These are phyloP conservation scores for Antheraea yamamai DNA, from an alignment of 2,888 invertebrate species.

Conservation along the genomic window DNA sequence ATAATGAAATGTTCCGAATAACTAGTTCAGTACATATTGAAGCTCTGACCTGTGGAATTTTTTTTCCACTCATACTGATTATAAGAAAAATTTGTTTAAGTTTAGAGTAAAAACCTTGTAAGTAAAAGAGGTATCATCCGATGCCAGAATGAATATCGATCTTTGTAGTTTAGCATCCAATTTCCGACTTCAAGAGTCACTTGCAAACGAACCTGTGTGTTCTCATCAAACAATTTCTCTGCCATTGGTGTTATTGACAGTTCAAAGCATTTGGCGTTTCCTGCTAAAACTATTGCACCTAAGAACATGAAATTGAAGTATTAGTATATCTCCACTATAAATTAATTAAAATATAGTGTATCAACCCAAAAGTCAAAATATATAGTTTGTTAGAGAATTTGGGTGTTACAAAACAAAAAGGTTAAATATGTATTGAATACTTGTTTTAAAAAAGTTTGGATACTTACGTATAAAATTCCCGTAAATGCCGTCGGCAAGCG, in stretches of 20 bases:
- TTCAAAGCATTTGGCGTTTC: constrained; percentile 87
- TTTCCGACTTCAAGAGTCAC: constrained; percentile 89
- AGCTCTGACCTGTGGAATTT: neutral
- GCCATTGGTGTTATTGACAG: constrained; percentile 90
- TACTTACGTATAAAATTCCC: no score
- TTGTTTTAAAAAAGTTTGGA: no score
- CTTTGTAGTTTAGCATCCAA: constrained; percentile 89
- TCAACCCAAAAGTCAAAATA: no score
- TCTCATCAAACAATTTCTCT: constrained; percentile 93
- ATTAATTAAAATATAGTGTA: no score
- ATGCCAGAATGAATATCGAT: constrained; percentile 95
- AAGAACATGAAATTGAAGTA: constrained; percentile 24
- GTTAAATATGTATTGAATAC: no score
- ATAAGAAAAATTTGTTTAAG: no score
- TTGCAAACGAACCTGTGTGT: constrained; percentile 88
- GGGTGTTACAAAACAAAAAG: no score
- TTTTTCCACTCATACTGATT: neutral
- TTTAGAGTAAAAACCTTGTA: constrained; percentile 83
- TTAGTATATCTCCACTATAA: neutral
- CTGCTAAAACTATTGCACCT: constrained; percentile 85
- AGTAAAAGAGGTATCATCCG: constrained; percentile 92
- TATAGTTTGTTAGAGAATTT: no score
- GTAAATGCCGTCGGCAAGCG: no score
- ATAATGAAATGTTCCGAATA: no score
- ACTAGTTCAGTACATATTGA: neutral